Conservation (phyloP, 2,888 invertebrate genomes). For the Acronicta aceris region DNA sequence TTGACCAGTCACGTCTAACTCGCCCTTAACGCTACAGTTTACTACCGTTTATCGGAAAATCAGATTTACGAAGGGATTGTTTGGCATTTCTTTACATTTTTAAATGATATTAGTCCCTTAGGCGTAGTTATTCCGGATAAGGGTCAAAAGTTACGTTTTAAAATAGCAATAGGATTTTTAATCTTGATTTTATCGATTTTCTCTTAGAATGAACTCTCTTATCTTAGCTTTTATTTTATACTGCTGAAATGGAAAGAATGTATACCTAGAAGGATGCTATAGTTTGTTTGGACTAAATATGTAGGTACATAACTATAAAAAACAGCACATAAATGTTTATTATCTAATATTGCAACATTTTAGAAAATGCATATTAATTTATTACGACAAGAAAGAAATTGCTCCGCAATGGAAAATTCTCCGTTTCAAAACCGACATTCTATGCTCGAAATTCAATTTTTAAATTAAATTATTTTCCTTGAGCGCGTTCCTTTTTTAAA, state of each 20-base stretch:
- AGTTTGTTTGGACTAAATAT: too few species aligned
- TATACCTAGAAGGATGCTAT: too few species aligned
- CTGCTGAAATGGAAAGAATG: too few species aligned
- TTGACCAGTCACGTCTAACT: slow-evolving; percentile 40
- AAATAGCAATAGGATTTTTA: slow-evolving; percentile 30
- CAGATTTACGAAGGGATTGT: slow-evolving; percentile 74
- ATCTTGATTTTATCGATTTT: slow-evolving; percentile 26
- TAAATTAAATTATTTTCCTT: slow-evolving; percentile 1
- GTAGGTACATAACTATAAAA: too few species aligned
- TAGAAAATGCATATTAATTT: too few species aligned
- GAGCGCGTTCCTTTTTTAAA: slow-evolving; percentile 15
- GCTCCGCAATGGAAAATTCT: neutral
- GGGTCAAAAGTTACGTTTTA: slow-evolving; percentile 52
- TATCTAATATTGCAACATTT: too few species aligned
- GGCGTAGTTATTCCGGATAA: slow-evolving; percentile 75
- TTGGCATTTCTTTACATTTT: slow-evolving; percentile 78
- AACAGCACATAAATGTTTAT: too few species aligned
- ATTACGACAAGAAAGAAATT: too few species aligned
- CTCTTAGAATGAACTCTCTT: neutral
- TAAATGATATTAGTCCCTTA: slow-evolving; percentile 83
- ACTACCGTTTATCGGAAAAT: slow-evolving; percentile 76
- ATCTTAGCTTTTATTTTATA: too few species aligned
- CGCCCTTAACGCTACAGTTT: slow-evolving; percentile 64
- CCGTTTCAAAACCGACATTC: neutral
- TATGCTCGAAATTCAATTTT: neutral